These are phyloP conservation scores for Neoniphon sammara DNA, from an alignment of 2,797 vertebrate species.

Conservation along the genomic window DNA sequence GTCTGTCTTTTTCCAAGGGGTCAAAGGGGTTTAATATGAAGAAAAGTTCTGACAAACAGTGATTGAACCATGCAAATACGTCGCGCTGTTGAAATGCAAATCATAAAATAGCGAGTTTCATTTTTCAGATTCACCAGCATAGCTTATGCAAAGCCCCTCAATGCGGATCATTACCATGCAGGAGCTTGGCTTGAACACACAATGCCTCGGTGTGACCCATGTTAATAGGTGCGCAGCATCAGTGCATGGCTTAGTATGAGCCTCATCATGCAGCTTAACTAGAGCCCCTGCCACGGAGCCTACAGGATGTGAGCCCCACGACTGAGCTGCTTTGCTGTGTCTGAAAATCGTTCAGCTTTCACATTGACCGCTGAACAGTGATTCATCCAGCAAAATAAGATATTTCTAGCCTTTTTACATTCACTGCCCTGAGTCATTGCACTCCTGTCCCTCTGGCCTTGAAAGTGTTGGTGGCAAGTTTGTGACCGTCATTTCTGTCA, in stretches of 20 bases:
- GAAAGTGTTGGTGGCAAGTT: background rate
- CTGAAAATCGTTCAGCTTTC: background rate
- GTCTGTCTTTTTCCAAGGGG: constrained; percentile 15
- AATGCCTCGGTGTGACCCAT: constrained; percentile 20
- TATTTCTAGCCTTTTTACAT: too few relatives aligned
- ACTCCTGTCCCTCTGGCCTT: constrained; percentile 5
- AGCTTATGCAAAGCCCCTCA: constrained; percentile 25
- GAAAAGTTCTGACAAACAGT: background rate
- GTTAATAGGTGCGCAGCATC: constrained; percentile 16
- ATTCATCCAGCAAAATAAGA: background rate
- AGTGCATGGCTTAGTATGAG: background rate
- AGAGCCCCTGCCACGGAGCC: background rate
- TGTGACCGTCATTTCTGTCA: background rate
- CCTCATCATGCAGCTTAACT: constrained; percentile 1
- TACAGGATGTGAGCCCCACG: background rate
- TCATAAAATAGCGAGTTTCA: constrained; percentile 4
- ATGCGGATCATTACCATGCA: constrained; percentile 33
- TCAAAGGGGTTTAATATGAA: constrained; percentile 4
- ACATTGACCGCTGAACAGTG: background rate
- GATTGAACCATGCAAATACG: constrained; percentile 18
- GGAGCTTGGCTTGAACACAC: constrained; percentile 16
- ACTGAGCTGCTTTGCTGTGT: background rate
- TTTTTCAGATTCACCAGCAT: constrained; percentile 5
- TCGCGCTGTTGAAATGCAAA: constrained; percentile 6
- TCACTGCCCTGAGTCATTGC: background rate